These are phyloP conservation scores for Ancistrus triradiatus DNA, from an alignment of 2,113 vertebrate species.

Conservation along the genomic window DNA sequence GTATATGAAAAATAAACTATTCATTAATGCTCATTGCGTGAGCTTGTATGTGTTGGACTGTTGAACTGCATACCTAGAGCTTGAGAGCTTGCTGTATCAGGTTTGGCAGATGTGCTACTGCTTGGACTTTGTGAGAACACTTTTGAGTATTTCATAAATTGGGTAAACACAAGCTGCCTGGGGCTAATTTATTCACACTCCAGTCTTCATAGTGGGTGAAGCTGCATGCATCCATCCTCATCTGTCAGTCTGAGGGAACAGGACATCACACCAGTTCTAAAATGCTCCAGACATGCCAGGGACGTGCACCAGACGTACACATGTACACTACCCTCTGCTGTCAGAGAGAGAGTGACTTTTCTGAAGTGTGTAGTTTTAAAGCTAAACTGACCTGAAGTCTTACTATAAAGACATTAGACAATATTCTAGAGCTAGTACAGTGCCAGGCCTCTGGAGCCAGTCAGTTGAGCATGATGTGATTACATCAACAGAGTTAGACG, in stretches of 20 bases:
- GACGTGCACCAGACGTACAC: conserved; percentile 8
- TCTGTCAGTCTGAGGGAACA: conserved; percentile 59
- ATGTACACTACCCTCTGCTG: conserved; percentile 18
- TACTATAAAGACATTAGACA: background rate
- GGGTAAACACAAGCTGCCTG: conserved; percentile 64
- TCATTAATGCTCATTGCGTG: conserved; percentile 2
- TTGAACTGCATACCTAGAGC: conserved; percentile 19
- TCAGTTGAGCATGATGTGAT: background rate
- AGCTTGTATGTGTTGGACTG: conserved; percentile 17
- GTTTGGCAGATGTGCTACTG: conserved; percentile 66
- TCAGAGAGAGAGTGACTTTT: background rate
- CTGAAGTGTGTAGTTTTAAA: background rate
- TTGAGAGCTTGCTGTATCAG: conserved; percentile 46
- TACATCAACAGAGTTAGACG: background rate
- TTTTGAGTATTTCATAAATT: conserved; percentile 66
- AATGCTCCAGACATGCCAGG: conserved; percentile 16
- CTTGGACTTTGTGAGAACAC: conserved; percentile 58
- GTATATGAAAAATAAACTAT: conserved; percentile 5
- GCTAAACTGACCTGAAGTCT: background rate
- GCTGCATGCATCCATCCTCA: conserved; percentile 56
- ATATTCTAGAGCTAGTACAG: too few relatives aligned
- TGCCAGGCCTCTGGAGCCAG: background rate
- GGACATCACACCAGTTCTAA: conserved; percentile 28
- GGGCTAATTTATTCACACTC: conserved; percentile 69
- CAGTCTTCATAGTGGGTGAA: conserved; percentile 57